phyloP scores from a whole-genome alignment of 2,113 vertebrate genomes.

The Solenodon paradoxus region DNA sequence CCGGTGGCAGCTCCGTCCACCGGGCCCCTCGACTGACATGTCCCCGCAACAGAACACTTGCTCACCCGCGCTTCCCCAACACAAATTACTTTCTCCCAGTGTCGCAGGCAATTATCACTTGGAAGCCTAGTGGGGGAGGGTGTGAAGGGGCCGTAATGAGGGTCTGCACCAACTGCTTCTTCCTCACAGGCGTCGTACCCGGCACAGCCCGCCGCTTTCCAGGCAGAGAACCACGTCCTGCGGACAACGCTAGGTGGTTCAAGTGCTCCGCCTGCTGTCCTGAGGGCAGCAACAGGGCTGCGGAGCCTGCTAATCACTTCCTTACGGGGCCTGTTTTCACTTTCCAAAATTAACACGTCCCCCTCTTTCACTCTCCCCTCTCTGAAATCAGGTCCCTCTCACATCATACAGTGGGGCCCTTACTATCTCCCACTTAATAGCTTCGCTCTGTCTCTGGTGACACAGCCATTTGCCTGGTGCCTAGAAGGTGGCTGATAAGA shows the following conservation, averaged over 20 bases:
- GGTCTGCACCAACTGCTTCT: conserved; percentile 82
- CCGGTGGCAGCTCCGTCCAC: no score
- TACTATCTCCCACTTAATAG: neutral
- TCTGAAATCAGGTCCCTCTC: neutral
- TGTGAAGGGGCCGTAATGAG: conserved; percentile 69
- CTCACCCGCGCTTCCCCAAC: conserved; percentile 7
- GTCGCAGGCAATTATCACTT: conserved; percentile 88
- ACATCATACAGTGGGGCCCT: neutral
- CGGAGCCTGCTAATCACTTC: neutral
- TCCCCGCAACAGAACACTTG: neutral
- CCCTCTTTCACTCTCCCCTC: neutral
- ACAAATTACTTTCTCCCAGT: conserved; percentile 73
- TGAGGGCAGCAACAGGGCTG: neutral
- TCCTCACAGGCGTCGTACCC: no score
- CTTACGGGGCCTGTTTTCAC: neutral
- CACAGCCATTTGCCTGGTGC: neutral
- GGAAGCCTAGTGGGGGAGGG: conserved; percentile 69
- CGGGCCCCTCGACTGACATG: no score
- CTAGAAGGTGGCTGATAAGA: neutral
- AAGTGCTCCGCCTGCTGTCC: neutral
- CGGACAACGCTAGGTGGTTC: neutral
- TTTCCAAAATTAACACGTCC: neutral
- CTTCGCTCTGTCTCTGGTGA: neutral
- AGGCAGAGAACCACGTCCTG: conserved; percentile 77
- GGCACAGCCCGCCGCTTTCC: no score